Percentiles rank a stretch among this genome's conserved stretches.
These are phyloP conservation scores for Eustalomyia histrio DNA, from an alignment of 2,888 invertebrate genomes.

Conservation along the genomic window DNA sequence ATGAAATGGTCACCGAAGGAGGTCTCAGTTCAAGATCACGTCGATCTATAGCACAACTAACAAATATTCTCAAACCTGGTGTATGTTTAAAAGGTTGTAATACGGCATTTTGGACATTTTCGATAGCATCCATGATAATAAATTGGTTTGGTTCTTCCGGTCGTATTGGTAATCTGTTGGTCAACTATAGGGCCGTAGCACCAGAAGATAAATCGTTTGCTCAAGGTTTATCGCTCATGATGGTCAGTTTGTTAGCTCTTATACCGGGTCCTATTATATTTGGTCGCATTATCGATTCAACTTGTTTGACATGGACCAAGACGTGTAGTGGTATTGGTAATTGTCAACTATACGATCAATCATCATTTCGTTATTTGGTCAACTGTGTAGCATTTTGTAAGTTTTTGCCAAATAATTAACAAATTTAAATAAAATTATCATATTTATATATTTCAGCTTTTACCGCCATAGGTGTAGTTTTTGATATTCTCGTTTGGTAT, in stretches of 20 bases:
- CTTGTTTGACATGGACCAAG: constrained; percentile 85
- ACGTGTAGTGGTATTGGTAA: constrained; percentile 83
- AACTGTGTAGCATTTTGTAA: constrained; percentile 82
- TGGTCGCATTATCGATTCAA: constrained; percentile 84
- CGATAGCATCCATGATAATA: constrained; percentile 80
- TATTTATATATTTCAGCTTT: constrained; percentile 79
- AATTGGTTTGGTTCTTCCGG: constrained; percentile 84
- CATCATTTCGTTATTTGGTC: constrained; percentile 81
- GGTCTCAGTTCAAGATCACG: constrained; percentile 30
- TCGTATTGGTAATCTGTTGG: constrained; percentile 83
- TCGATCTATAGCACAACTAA: constrained; percentile 50
- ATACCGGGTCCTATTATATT: constrained; percentile 86
- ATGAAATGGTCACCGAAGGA: background rate
- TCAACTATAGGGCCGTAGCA: constrained; percentile 84
- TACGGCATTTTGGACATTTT: constrained; percentile 80
- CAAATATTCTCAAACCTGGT: constrained; percentile 74
- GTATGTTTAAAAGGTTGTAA: constrained; percentile 80
- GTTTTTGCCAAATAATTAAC: constrained; percentile 55
- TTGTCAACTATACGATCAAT: constrained; percentile 85
- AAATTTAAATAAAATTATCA: constrained; percentile 4
- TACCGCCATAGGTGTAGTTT: constrained; percentile 82
- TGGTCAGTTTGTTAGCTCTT: constrained; percentile 83
- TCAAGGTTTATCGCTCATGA: constrained; percentile 83
- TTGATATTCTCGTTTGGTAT: constrained; percentile 83
- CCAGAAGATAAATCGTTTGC: constrained; percentile 84